These are phyloP conservation scores for Polypterus bichir DNA, from an alignment of 2,113 vertebrate genomes.

Conservation along the genomic window DNA sequence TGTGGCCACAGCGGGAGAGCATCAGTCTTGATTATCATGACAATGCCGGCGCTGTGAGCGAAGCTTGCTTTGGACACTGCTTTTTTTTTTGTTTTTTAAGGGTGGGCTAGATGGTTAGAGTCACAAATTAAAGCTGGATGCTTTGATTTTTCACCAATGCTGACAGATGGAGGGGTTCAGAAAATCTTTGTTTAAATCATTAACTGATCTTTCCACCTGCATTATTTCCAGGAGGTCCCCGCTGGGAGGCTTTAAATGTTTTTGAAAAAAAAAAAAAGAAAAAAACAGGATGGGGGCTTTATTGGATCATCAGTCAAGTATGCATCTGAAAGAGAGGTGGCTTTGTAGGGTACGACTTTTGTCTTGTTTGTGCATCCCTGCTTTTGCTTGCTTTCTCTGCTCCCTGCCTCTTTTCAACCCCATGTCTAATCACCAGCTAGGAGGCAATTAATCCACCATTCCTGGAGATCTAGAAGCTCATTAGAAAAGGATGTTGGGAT, in stretches of 20 bases:
- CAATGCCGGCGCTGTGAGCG: slow-evolving; percentile 46
- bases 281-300: slow-evolving; percentile 14
- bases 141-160: slow-evolving; percentile 48
- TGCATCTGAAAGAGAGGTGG: slow-evolving; percentile 3
- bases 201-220: slow-evolving; percentile 50
- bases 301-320: slow-evolving; percentile 9
- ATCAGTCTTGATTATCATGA: slow-evolving; percentile 61
- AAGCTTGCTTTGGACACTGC: slow-evolving; percentile 40
- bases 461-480: slow-evolving; percentile 27
- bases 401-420: slow-evolving; percentile 41
- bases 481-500: neutral
- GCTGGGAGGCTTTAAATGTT: slow-evolving; percentile 26
- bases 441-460: slow-evolving; percentile 34
- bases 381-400: slow-evolving; percentile 32
- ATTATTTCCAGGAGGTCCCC: slow-evolving; percentile 35
- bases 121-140: slow-evolving; percentile 41
- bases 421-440: slow-evolving; percentile 41
- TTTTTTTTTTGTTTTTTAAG: slow-evolving; percentile 19
- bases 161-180: slow-evolving; percentile 51
- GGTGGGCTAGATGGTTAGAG: slow-evolving; percentile 39
- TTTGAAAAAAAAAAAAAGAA: slow-evolving; percentile 9
- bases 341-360: slow-evolving; percentile 28
- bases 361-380: slow-evolving; percentile 17
- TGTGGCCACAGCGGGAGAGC: slow-evolving; percentile 47
- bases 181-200: slow-evolving; percentile 56